These are phyloP conservation scores for Paguma larvata DNA, from an alignment of 2,797 vertebrate genomes.

Conservation along the genomic window DNA sequence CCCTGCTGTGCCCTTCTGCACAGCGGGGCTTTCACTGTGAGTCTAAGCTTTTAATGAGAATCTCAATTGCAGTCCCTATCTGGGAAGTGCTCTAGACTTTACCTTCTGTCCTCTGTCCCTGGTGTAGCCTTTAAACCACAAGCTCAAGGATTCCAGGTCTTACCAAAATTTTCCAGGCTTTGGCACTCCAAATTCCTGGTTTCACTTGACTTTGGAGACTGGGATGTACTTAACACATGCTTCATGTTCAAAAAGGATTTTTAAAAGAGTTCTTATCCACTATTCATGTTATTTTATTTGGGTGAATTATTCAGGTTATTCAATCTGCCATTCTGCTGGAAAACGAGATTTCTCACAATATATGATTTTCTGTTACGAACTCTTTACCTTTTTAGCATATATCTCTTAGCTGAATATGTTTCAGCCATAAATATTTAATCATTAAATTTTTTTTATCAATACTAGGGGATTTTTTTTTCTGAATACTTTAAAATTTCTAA, in stretches of 20 bases:
- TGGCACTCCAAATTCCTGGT: neutral
- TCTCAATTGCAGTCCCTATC: neutral
- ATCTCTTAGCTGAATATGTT: slow-evolving; percentile 42
- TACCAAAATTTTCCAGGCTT: neutral
- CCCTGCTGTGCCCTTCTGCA: neutral
- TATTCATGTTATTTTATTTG: neutral
- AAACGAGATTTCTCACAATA: slow-evolving; percentile 1
- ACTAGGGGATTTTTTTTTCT: neutral
- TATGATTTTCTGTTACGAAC: slow-evolving; percentile 36
- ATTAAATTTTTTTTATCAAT: slow-evolving; percentile 17
- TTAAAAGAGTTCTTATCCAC: neutral
- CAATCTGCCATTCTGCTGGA: neutral
- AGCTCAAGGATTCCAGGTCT: neutral
- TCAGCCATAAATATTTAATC: neutral
- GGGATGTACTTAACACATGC: neutral
- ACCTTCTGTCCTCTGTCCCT: neutral
- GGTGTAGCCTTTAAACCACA: neutral
- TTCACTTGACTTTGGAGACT: neutral
- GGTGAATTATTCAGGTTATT: neutral
- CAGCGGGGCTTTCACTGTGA: neutral
- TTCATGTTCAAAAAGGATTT: neutral
- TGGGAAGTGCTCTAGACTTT: neutral
- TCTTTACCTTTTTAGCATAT: neutral
- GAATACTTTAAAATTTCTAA: slow-evolving; percentile 26
- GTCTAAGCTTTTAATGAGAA: neutral